phyloP scores from a whole-genome alignment of 2,888 invertebrate genomes.

The Folsomia candida region DNA sequence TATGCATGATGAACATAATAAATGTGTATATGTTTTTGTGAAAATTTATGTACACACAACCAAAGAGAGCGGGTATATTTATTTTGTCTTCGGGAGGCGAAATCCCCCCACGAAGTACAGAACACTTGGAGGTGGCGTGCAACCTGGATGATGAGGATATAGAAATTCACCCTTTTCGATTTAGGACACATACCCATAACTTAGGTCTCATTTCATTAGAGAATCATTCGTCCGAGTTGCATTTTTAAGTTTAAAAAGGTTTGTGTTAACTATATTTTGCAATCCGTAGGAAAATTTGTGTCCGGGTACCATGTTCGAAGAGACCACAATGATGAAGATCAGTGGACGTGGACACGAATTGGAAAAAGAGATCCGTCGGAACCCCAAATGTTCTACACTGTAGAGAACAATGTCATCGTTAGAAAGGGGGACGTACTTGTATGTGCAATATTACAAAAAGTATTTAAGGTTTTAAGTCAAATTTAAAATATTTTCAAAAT shows the following conservation, averaged over 20 bases:
- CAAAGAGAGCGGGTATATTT: slow-evolving; percentile 11
- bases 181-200: slow-evolving; percentile 88
- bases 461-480: not conserved
- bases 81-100: slow-evolving; percentile 57
- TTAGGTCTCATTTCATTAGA: slow-evolving; percentile 72
- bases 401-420: slow-evolving; percentile 62
- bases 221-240: not conserved
- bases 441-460: slow-evolving; percentile 25
- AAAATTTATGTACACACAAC: too few species aligned
- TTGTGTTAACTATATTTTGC: not conserved
- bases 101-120: slow-evolving; percentile 67
- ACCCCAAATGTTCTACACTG: slow-evolving; percentile 92
- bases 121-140: slow-evolving; percentile 89
- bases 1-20: too few species aligned
- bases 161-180: slow-evolving; percentile 88
- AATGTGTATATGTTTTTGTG: too few species aligned
- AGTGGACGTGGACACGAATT: slow-evolving; percentile 73
- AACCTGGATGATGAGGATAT: slow-evolving; percentile 72
- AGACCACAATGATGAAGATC: slow-evolving; percentile 57
- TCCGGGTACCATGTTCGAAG: slow-evolving; percentile 71
- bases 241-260: not conserved
- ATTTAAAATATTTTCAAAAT: too few species aligned
- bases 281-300: slow-evolving; percentile 76
- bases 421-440: slow-evolving; percentile 67
- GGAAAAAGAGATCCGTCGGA: slow-evolving; percentile 81